Evolutionary conservation across 2,888 invertebrate species (phyloP).

Genomic region (Epicampocera succincta): DNA sequence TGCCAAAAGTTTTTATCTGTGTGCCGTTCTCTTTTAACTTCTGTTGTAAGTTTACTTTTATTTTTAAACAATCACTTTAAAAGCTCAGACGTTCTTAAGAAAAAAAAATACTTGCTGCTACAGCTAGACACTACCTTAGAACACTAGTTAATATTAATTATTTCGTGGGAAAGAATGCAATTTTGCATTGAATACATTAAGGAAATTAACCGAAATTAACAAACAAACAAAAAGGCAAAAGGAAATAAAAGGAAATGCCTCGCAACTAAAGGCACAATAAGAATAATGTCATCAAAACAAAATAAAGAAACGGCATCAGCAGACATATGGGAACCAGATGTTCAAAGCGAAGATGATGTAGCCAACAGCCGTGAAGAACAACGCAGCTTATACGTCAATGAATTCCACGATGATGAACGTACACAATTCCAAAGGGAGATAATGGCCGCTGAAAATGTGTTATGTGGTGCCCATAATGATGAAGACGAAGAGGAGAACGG

Average conservation of each 20-base stretch:
- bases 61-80: slow-evolving; percentile 51
- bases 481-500: slow-evolving; percentile 39
- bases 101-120: slow-evolving; percentile 4
- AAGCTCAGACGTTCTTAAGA: slow-evolving; percentile 50
- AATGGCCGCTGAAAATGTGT: slow-evolving; percentile 36
- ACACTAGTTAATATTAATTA: neutral
- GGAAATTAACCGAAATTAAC: neutral
- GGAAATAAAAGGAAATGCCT: slow-evolving; percentile 58
- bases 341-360: slow-evolving; percentile 26
- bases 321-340: slow-evolving; percentile 60
- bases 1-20: slow-evolving; percentile 21
- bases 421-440: slow-evolving; percentile 54
- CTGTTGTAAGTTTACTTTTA: slow-evolving; percentile 20
- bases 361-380: neutral
- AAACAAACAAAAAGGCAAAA: slow-evolving; percentile 2
- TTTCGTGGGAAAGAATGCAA: slow-evolving; percentile 4
- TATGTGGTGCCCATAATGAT: neutral
- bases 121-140: neutral
- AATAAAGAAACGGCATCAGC: slow-evolving; percentile 23
- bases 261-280: slow-evolving; percentile 9
- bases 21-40: slow-evolving; percentile 1
- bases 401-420: slow-evolving; percentile 58
- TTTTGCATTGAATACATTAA: neutral
- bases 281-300: slow-evolving; percentile 55
- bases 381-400: slow-evolving; percentile 44